Conservation (phyloP, 2,888 invertebrate species). For the Neoaliturus tenellus region DNA sequence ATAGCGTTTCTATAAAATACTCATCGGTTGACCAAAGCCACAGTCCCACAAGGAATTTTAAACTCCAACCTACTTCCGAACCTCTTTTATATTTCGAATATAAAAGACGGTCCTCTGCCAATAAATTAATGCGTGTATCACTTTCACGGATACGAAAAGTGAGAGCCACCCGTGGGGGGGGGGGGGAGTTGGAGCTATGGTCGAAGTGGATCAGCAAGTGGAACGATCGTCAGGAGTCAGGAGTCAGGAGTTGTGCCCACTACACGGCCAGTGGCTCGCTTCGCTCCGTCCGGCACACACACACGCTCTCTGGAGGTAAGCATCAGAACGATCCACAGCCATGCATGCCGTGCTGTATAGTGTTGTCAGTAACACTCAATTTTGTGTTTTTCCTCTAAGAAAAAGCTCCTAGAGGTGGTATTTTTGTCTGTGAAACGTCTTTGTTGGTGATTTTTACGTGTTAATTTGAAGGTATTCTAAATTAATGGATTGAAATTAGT, state of each 20-base stretch:
- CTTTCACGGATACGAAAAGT: conserved; percentile 26
- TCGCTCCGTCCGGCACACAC: not conserved
- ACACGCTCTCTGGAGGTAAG: too few relatives aligned
- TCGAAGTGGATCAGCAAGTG: conserved; percentile 10
- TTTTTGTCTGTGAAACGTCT: too few relatives aligned
- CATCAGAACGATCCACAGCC: too few relatives aligned
- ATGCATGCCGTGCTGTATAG: too few relatives aligned
- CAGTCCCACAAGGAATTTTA: not conserved
- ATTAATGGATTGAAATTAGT: too few relatives aligned
- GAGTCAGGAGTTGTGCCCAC: not conserved
- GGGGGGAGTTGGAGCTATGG: not conserved
- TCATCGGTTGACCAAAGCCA: too few relatives aligned
- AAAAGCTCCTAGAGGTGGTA: too few relatives aligned
- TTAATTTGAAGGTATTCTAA: too few relatives aligned
- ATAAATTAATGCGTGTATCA: conserved; percentile 25
- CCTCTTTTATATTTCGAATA: not conserved
- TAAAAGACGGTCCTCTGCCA: not conserved
- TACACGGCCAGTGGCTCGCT: not conserved
- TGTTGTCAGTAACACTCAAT: too few relatives aligned
- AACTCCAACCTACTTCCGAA: not conserved
- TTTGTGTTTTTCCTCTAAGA: too few relatives aligned
- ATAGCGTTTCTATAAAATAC: too few relatives aligned
- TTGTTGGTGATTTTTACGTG: too few relatives aligned
- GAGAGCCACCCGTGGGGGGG: not conserved
- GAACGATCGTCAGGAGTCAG: not conserved